These are phyloP conservation scores for Euglossa dilemma DNA, from an alignment of 1,140 invertebrate species.

Conservation along the genomic window DNA sequence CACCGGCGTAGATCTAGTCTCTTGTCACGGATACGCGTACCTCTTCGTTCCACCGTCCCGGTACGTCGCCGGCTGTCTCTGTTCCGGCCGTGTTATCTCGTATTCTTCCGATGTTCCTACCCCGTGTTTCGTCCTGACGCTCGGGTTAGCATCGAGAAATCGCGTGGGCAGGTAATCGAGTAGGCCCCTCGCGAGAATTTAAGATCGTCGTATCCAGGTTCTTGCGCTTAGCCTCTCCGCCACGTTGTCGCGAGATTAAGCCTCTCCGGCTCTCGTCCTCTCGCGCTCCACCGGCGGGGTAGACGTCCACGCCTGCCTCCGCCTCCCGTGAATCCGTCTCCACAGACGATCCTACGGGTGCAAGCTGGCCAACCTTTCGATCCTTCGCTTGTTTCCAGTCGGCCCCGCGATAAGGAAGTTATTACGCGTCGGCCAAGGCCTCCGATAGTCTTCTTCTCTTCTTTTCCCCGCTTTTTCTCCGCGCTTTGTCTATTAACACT, in stretches of 20 bases:
- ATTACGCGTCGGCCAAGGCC: neutral
- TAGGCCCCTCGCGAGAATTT: conserved; percentile 70
- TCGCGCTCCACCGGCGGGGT: conserved; percentile 40
- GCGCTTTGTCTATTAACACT: neutral
- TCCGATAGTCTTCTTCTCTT: neutral
- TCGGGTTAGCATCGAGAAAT: conserved; percentile 70
- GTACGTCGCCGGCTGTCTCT: conserved; percentile 2
- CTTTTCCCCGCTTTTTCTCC: neutral
- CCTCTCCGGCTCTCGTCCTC: conserved; percentile 30
- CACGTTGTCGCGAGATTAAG: conserved; percentile 64
- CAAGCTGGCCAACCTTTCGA: neutral
- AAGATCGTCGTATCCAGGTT: conserved; percentile 68
- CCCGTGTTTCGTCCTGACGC: conserved; percentile 70
- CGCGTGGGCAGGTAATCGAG: conserved; percentile 72
- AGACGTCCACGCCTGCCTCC: conserved; percentile 39
- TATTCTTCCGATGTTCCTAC: conserved; percentile 69
- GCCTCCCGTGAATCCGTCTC: neutral
- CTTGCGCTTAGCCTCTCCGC: conserved; percentile 59
- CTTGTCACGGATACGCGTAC: conserved; percentile 67
- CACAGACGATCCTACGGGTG: neutral
- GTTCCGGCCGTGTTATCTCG: conserved; percentile 65
- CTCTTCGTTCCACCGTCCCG: conserved; percentile 31
- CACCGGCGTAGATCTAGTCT: conserved; percentile 66
- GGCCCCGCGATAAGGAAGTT: neutral
- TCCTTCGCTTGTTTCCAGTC: neutral